Evolutionary conservation across 2,888 invertebrate species (phyloP).

Genomic region (Orchesellides sinensis): DNA sequence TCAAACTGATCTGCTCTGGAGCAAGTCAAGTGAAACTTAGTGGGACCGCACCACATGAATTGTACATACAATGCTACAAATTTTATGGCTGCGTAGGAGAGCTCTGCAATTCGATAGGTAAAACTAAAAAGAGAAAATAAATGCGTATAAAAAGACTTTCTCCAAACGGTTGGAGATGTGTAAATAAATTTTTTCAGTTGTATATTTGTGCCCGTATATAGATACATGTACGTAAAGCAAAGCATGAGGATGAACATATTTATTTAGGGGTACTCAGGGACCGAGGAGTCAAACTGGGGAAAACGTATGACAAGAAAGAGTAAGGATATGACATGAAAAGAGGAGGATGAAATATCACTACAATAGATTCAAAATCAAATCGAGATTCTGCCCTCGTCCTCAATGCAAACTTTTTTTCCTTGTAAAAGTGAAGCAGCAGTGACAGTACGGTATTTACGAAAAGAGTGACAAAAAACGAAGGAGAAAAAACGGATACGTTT

Average conservation of each 20-base stretch:
- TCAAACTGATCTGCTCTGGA: constrained; percentile 65
- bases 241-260: too few species aligned
- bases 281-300: too few species aligned
- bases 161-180: neutral
- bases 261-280: too few species aligned
- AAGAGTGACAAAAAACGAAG: constrained; percentile 26
- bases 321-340: constrained; percentile 34
- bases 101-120: too few species aligned
- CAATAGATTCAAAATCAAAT: constrained; percentile 64
- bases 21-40: constrained; percentile 56
- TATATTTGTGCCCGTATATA: too few species aligned
- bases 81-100: neutral
- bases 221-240: too few species aligned
- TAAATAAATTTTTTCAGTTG: too few species aligned
- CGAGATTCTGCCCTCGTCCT: constrained; percentile 63
- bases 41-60: neutral
- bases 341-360: constrained; percentile 43
- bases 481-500: constrained; percentile 23
- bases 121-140: too few species aligned
- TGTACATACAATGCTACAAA: constrained; percentile 2
- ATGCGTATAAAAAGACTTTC: too few species aligned
- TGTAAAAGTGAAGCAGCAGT: too few species aligned
- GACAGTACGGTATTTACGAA: neutral
- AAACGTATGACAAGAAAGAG: neutral
- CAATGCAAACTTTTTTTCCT: constrained; percentile 41